Evolutionary conservation across 2,113 vertebrate genomes (phyloP), one percentile per base, ranked within the genome.

Genomic region (Atrichornis clamosus): DNA sequence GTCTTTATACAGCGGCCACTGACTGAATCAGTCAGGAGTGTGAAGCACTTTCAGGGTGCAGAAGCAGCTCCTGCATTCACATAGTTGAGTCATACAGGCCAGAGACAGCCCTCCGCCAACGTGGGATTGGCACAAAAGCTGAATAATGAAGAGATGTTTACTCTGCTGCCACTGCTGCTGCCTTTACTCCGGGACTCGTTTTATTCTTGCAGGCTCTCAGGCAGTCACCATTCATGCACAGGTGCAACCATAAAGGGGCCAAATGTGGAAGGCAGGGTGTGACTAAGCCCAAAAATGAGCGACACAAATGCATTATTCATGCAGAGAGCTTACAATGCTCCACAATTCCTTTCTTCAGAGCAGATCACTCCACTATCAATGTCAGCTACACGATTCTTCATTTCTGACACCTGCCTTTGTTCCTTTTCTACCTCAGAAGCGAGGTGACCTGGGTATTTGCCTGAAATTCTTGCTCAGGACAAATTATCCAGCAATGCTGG

Each of bases 231-330:
- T 96, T 96, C 93, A 96, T 46, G 52, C 95, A 90, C 96, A 96
- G 95, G 95, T 95, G 96, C 93, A 95, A 87, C 88, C 74, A 93
- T 84, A 95, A 96, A 94, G 65, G 91, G 86, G 86, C 86, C 92
- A 96, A 97, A 93, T 93, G 90, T 82, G 83, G 93, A 96, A 97
- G 79, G 92, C 90, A 96, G 95, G 95, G 88, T 96, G 95, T 94
- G 95, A 96, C 92, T 95, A 95, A 96, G 96, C 84, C 83, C 92
- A 96, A 92, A 97, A 93, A 84, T 62, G 83, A 96, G 96, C 49
- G 53, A 90, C 77, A 69, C 90, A 14, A 94, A 95, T 96, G 77
- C 73, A 96, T 96, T 95, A 96, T 96, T 95, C 93, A 96, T 95
- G 93, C 73, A 68, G 53, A 81, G 78, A 72, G 67, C 93, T 87